Conservation (phyloP, 2,797 vertebrate species). For the Eulemur albifrons region DNA sequence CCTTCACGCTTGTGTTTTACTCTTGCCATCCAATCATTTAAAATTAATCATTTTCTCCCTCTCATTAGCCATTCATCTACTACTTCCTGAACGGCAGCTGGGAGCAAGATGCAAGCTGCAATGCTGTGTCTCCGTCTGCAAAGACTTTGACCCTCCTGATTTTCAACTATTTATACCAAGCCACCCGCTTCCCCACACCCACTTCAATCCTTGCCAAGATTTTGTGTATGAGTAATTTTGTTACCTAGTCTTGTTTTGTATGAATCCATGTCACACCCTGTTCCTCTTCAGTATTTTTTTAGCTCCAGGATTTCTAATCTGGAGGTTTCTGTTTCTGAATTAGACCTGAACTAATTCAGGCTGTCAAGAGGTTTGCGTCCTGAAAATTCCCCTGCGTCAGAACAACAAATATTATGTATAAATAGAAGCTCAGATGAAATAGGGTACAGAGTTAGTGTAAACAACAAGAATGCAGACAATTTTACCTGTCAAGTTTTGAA, state of each 20-base stretch:
- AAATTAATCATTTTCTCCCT: background rate
- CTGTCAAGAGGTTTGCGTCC: conserved; percentile 61
- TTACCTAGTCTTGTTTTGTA: conserved; percentile 26
- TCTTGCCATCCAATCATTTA: background rate
- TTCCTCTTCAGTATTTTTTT: conserved; percentile 46
- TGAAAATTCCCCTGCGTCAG: conserved; percentile 62
- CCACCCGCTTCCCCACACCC: background rate
- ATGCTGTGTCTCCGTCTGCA: background rate
- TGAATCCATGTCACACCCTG: conserved; percentile 2
- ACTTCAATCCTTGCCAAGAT: background rate
- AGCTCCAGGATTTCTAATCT: conserved; percentile 49
- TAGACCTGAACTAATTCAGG: conserved; percentile 59
- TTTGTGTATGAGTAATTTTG: background rate
- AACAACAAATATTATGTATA: conserved; percentile 66
- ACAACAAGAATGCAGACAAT: background rate
- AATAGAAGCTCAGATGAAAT: conserved; percentile 61
- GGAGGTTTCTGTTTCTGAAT: conserved; percentile 63
- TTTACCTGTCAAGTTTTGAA: background rate
- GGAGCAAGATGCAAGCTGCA: background rate
- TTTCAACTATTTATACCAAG: background rate
- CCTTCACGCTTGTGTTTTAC: background rate
- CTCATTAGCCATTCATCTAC: background rate
- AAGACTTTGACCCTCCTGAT: background rate
- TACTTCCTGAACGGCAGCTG: background rate
- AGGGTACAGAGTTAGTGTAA: background rate